Evolutionary conservation across 2,113 vertebrate genomes (phyloP).

Genomic region (Tragulus kanchil): DNA sequence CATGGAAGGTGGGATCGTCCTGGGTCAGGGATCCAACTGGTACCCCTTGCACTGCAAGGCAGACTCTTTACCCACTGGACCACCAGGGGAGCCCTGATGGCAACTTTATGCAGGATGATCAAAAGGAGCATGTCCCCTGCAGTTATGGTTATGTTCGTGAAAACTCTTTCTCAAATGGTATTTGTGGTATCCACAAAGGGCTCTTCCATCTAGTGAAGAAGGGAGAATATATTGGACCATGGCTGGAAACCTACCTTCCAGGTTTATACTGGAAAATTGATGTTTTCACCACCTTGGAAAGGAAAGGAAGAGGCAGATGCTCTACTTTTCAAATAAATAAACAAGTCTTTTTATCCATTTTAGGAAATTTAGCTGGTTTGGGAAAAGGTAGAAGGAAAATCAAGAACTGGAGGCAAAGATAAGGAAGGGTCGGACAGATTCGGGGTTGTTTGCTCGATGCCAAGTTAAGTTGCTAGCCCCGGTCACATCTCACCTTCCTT

Average conservation of each 20-base stretch:
- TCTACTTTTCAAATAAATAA: constrained; percentile 35
- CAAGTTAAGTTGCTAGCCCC: background rate
- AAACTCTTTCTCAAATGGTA: background rate
- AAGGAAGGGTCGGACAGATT: background rate
- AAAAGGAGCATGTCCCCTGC: background rate
- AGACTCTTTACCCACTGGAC: too few relatives aligned
- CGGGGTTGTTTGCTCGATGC: background rate
- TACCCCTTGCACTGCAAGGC: too few relatives aligned
- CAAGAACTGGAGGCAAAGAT: background rate
- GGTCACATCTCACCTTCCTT: background rate
- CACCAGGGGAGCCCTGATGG: background rate
- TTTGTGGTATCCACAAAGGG: background rate
- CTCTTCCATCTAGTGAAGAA: background rate
- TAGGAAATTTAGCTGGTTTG: background rate
- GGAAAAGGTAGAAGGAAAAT: background rate
- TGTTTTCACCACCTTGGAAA: background rate
- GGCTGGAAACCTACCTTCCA: background rate
- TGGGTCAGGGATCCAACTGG: too few relatives aligned
- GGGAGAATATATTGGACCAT: background rate
- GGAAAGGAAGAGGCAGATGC: background rate
- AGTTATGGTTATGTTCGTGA: background rate
- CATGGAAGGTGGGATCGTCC: too few relatives aligned
- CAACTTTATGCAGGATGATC: background rate
- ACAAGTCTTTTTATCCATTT: background rate
- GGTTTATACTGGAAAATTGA: background rate